Percentiles rank a stretch among this genome's conserved stretches.
Conservation (phyloP, 2,888 invertebrate genomes). For the Dryobotodes eremita region DNA sequence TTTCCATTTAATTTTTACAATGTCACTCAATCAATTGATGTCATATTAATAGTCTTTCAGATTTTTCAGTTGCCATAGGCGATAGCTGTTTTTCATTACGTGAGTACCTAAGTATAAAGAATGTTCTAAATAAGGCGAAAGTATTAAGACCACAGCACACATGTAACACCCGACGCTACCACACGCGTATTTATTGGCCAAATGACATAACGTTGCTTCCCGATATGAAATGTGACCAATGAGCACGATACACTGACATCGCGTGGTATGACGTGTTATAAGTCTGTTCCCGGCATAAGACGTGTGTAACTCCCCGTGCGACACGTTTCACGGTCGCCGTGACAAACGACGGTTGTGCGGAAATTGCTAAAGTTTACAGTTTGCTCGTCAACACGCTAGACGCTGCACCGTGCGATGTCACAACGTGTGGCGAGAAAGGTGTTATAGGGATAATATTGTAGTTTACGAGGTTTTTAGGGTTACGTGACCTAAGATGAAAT, state of each 20-base stretch:
- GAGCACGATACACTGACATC: too few relatives aligned
- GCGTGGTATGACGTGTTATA: too few relatives aligned
- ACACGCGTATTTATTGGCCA: too few relatives aligned
- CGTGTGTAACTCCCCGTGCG: background rate
- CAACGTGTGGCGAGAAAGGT: constrained; percentile 1
- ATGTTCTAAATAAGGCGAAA: background rate
- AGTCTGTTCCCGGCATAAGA: too few relatives aligned
- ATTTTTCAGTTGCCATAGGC: too few relatives aligned
- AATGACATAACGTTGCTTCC: too few relatives aligned
- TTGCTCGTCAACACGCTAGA: constrained; percentile 20
- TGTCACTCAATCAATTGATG: background rate
- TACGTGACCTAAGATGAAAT: background rate
- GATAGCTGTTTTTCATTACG: background rate
- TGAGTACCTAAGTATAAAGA: background rate
- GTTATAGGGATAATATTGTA: constrained; percentile 9
- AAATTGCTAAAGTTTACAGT: constrained; percentile 59
- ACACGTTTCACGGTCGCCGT: constrained; percentile 16
- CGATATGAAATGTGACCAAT: too few relatives aligned
- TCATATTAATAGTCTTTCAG: too few relatives aligned
- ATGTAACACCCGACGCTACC: too few relatives aligned
- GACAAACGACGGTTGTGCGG: constrained; percentile 34
- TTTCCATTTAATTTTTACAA: background rate
- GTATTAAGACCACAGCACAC: too few relatives aligned
- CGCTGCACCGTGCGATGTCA: background rate
- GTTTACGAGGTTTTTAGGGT: background rate